Evolutionary conservation across 1,140 invertebrate species (phyloP).

Genomic region (Zeugodacus cucurbitae): DNA sequence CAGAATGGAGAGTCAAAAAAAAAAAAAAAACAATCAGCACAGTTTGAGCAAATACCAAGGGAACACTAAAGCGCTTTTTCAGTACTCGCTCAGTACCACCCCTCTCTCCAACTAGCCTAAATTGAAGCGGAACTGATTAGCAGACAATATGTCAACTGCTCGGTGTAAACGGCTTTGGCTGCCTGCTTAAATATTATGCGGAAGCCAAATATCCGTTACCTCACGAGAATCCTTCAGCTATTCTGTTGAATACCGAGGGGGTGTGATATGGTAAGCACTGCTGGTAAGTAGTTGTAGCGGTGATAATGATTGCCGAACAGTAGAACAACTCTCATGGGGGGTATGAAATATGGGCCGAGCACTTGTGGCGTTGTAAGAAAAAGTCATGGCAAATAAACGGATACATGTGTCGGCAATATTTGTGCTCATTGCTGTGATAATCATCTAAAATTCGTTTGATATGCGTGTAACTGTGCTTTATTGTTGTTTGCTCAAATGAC

Average conservation of each 20-base stretch:
- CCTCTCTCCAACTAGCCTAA: neutral
- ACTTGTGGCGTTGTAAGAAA: slow-evolving; percentile 34
- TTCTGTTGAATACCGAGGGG: neutral
- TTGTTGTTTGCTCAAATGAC: slow-evolving; percentile 37
- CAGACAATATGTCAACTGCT: slow-evolving; percentile 63
- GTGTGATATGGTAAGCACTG: neutral
- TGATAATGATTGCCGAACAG: slow-evolving; percentile 6
- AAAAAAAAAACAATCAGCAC: slow-evolving; percentile 3
- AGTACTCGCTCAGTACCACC: neutral
- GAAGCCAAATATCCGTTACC: slow-evolving; percentile 19
- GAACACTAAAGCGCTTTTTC: slow-evolving; percentile 25
- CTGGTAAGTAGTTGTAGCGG: neutral
- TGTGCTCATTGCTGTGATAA: slow-evolving; percentile 62
- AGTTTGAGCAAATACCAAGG: slow-evolving; percentile 28
- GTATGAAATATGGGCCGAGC: slow-evolving; percentile 32
- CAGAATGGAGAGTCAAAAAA: neutral
- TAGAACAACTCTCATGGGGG: neutral
- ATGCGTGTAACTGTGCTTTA: slow-evolving; percentile 47
- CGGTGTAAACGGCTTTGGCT: slow-evolving; percentile 10
- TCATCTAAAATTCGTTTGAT: slow-evolving; percentile 53
- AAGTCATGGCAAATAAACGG: slow-evolving; percentile 56
- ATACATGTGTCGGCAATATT: slow-evolving; percentile 66
- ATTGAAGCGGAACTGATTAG: slow-evolving; percentile 63
- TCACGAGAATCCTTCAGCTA: neutral
- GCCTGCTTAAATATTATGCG: neutral